Base-by-base conservation (phyloP, 2,797 vertebrate species). In the Bovichtus variegatus region DNA sequence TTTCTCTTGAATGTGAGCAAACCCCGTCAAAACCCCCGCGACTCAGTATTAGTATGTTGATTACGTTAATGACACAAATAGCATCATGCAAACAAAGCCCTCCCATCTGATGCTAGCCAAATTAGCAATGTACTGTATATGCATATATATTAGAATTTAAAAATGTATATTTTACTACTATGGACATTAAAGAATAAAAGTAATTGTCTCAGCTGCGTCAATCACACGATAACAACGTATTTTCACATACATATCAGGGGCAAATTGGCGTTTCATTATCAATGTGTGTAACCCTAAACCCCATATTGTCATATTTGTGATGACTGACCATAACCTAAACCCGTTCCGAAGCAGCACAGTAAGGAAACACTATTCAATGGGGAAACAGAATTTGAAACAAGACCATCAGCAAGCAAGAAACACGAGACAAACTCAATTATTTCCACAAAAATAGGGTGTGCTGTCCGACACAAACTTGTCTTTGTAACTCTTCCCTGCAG, bases 381-480 rank as follows among this genome's bases (percentile, higher is more conserved):
- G n/a, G 11, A 18, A 43, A 36, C 4, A 7, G 23, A 23, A 57
- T 53, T 23, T 6, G 3, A 64, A 43, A 50, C 18, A 3, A 21
- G n/a, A 61, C 19, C 5, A 31, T 25, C 29, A 44, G 29, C 38
- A 57, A n/a, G 19, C 21, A 70, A 77, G 50, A 47, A 58, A 38
- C 8, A 0, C 31, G 25, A 38, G 27, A 47, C 6, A 62, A 57
- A 63, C 34, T 59, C 19, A 47, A 51, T 38, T 31, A 58, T 58
- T 38, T 19, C 12, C 3, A 29, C 38, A 18, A 36, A 25, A 49
- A n/a, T n/a, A n/a, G n/a, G 36, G 36, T 9, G 15, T 6, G n/a
- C 21, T 44, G 1, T 18, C 10, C 11, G 5, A 58, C 9, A 9
- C 13, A 27, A 13, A 38, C 29, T 16, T 65, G 27, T 70, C n/a